These are phyloP conservation scores for Malthinus seriepunctatus DNA, from an alignment of 2,888 invertebrate genomes.

Conservation along the genomic window DNA sequence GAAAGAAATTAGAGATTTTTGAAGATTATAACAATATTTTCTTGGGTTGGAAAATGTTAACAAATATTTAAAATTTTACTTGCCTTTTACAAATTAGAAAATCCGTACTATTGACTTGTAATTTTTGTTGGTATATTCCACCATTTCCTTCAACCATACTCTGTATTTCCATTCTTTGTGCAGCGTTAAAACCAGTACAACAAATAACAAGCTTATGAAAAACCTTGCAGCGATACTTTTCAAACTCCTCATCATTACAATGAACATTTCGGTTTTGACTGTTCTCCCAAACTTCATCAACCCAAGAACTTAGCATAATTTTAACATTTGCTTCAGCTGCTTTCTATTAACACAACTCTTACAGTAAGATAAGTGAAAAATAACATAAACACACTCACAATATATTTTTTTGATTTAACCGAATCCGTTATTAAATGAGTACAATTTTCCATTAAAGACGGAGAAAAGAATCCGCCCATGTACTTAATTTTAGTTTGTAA, in stretches of 20 bases:
- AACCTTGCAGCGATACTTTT: constrained; percentile 64
- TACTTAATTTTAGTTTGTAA: constrained; percentile 67
- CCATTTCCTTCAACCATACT: constrained; percentile 75
- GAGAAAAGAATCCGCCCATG: constrained; percentile 77
- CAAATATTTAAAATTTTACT: too few relatives aligned
- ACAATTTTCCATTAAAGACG: constrained; percentile 65
- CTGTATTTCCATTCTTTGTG: constrained; percentile 67
- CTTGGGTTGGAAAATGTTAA: too few relatives aligned
- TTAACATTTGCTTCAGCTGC: constrained; percentile 70
- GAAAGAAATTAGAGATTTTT: too few relatives aligned
- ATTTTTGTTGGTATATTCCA: constrained; percentile 56
- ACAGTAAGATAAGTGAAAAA: neutral
- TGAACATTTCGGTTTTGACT: constrained; percentile 65
- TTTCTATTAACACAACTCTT: constrained; percentile 59
- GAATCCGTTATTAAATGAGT: constrained; percentile 84
- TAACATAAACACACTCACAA: constrained; percentile 59
- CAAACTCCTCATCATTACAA: constrained; percentile 68
- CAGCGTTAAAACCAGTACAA: constrained; percentile 69
- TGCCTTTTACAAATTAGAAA: constrained; percentile 61
- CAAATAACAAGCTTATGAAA: constrained; percentile 80
- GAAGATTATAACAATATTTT: too few relatives aligned
- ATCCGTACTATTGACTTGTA: constrained; percentile 61
- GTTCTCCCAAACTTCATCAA: constrained; percentile 77
- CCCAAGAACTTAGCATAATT: constrained; percentile 79
- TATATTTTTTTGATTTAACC: constrained; percentile 76